Conservation (phyloP, 2,888 invertebrate species). For the Mechanitis mazaeus region DNA sequence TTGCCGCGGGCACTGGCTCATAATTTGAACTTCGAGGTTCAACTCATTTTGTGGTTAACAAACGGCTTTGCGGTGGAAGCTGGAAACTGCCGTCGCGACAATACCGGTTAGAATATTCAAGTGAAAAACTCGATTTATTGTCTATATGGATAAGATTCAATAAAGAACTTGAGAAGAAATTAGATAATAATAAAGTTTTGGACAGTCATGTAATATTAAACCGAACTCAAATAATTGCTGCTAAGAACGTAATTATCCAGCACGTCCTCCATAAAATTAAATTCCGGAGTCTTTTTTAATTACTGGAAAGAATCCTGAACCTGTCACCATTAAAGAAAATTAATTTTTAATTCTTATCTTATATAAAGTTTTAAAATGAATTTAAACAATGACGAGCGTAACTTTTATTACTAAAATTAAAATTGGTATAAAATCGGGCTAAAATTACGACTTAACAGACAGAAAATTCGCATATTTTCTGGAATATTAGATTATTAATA, state of each 20-base stretch:
- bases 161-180: too few species aligned
- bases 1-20: slow-evolving; percentile 2
- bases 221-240: not conserved
- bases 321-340: slow-evolving; percentile 11
- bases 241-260: slow-evolving; percentile 20
- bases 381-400: not conserved
- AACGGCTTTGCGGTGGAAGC: slow-evolving; percentile 17
- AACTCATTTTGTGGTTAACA: slow-evolving; percentile 20
- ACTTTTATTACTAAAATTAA: too few species aligned
- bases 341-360: not conserved
- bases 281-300: slow-evolving; percentile 37
- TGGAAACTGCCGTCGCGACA: too few species aligned
- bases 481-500: too few species aligned
- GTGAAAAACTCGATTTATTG: too few species aligned
- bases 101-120: too few species aligned
- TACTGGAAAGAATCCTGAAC: slow-evolving; percentile 32
- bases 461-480: too few species aligned
- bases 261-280: slow-evolving; percentile 33
- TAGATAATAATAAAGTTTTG: too few species aligned
- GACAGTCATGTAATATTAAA: slow-evolving; percentile 2
- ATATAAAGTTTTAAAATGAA: not conserved
- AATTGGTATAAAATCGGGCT: too few species aligned
- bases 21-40: slow-evolving; percentile 15
- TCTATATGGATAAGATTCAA: too few species aligned
- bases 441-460: too few species aligned